These are phyloP conservation scores for Orientallactaga bullata DNA, from an alignment of 2,113 vertebrate species.

Conservation along the genomic window DNA sequence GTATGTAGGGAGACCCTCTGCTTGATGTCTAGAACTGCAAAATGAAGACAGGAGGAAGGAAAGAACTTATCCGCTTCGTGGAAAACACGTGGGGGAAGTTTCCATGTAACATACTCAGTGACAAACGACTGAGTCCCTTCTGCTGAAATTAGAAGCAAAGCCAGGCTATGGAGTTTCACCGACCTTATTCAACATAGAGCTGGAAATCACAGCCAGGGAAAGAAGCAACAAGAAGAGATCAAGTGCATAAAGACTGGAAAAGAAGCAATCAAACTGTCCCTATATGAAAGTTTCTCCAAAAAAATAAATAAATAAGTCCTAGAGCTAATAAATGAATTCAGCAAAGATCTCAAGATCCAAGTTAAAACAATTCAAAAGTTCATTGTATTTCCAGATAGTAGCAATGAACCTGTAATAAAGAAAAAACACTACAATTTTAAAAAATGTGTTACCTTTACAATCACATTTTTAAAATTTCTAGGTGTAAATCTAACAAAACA, in stretches of 20 bases:
- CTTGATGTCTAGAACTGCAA: background rate
- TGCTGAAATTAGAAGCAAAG: background rate
- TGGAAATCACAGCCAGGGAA: background rate
- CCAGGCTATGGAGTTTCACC: background rate
- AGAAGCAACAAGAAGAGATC: background rate
- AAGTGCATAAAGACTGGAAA: background rate
- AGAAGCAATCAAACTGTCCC: constrained; percentile 1
- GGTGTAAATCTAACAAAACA: constrained; percentile 21
- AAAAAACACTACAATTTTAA: background rate
- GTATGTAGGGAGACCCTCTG: background rate
- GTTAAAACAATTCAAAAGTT: constrained; percentile 25
- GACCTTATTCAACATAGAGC: background rate
- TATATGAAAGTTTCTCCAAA: background rate
- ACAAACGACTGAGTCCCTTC: background rate
- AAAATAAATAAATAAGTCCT: no score
- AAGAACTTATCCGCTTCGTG: background rate
- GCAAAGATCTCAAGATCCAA: background rate
- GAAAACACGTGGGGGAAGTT: background rate
- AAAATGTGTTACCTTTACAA: background rate
- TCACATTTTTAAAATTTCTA: background rate
- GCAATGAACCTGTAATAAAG: background rate
- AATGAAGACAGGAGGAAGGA: background rate
- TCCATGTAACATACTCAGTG: background rate
- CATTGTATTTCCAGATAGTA: background rate
- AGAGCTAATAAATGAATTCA: background rate